These are phyloP conservation scores for Chrysolina haemoptera DNA, from an alignment of 2,888 invertebrate species.

Conservation along the genomic window DNA sequence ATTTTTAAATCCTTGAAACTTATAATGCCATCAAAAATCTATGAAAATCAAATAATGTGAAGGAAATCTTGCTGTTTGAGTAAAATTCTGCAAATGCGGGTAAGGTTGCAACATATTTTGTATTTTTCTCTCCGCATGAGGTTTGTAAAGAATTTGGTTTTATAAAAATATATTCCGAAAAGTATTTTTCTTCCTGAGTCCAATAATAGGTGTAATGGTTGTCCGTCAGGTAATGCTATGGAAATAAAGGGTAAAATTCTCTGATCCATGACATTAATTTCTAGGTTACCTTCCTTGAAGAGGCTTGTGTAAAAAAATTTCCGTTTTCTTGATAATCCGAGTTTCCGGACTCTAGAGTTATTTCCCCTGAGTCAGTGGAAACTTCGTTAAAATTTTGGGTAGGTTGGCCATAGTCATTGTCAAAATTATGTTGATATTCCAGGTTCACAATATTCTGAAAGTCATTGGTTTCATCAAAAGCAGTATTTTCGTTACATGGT, in stretches of 20 bases:
- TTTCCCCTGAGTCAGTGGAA: background rate
- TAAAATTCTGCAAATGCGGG: conserved; percentile 25
- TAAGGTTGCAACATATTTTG: conserved; percentile 18
- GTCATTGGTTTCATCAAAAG: background rate
- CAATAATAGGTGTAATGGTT: background rate
- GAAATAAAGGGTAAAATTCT: background rate
- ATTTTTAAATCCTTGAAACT: conserved; percentile 23
- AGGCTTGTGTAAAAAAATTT: background rate
- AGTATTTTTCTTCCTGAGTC: conserved; percentile 1
- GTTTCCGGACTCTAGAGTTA: too few species aligned
- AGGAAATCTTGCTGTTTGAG: conserved; percentile 10
- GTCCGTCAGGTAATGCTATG: background rate
- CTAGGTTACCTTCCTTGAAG: background rate
- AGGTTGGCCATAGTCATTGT: background rate
- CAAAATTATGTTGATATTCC: background rate
- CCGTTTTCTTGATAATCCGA: background rate
- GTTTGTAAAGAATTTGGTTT: conserved; percentile 4
- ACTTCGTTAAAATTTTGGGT: background rate
- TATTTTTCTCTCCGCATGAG: background rate
- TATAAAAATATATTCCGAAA: background rate
- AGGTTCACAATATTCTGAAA: background rate
- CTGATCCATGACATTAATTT: background rate
- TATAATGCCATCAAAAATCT: conserved; percentile 20
- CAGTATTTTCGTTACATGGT: background rate
- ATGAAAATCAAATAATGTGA: conserved; percentile 20